A percentile compares a stretch with the other conserved stretches of the same genome.
phyloP scores from a whole-genome alignment of 2,113 vertebrate genomes.

The Telmatochromis brichardi region DNA sequence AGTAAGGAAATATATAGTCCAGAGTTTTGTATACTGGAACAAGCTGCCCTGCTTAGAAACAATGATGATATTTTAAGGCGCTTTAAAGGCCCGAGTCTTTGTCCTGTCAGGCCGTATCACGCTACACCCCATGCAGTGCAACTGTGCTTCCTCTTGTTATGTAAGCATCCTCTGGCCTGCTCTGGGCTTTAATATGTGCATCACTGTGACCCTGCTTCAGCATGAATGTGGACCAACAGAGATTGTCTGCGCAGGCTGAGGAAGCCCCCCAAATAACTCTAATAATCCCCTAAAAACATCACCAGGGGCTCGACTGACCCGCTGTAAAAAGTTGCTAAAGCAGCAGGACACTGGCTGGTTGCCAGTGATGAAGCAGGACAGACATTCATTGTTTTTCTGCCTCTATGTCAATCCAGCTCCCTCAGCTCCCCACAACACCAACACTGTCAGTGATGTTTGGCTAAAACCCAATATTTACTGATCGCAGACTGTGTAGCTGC shows the following conservation, averaged over 20 bases:
- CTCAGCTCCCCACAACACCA: background rate
- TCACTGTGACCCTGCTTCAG: background rate
- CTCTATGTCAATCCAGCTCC: background rate
- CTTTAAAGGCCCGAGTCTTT: background rate
- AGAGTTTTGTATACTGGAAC: background rate
- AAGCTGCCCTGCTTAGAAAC: background rate
- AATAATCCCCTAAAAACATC: slow-evolving; percentile 48
- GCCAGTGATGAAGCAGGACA: background rate
- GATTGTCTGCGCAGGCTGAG: background rate
- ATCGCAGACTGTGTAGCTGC: background rate
- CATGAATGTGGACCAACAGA: background rate
- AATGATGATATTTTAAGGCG: background rate
- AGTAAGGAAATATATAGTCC: background rate
- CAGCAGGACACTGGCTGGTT: background rate
- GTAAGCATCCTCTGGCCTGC: slow-evolving; percentile 25
- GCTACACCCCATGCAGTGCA: background rate
- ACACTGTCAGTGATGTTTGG: background rate
- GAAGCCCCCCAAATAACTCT: slow-evolving; percentile 46
- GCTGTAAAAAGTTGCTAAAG: background rate
- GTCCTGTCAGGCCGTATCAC: background rate
- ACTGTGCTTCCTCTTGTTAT: slow-evolving; percentile 7
- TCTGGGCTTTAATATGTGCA: slow-evolving; percentile 4
- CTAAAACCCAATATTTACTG: background rate
- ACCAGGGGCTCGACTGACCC: slow-evolving; percentile 19
- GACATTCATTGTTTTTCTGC: background rate